Evolutionary conservation across 2,888 invertebrate species (phyloP), one percentile per base, ranked within the genome.

Genomic region (Aphrophora alni): DNA sequence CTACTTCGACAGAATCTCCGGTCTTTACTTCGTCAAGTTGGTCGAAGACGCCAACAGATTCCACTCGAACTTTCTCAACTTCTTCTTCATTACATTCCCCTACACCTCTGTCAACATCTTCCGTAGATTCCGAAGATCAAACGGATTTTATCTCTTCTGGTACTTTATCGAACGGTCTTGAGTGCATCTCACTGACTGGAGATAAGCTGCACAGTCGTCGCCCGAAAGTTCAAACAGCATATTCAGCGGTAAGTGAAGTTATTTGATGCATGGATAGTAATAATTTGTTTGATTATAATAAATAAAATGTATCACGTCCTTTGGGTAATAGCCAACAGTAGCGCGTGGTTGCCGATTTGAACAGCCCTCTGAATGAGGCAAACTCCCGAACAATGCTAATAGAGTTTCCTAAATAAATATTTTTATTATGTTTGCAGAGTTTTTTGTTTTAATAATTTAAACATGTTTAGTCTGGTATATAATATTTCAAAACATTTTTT

Each of bases 1-100:
- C 78, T 0, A 79, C 78, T 0, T 73, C 78, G 38, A 74, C 78
- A 7, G 78, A 79, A 69, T 79, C 78, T 25, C 78, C 78, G 14
- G 38, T 79, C 25, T 79, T 79, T 68, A 79, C 78, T 33, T 78
- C 74, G 14, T 81, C 81, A 44, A 73, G 71, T 75, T 78, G 77
- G 75, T 59, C 59, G 1, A 73, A 74, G 51, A 72, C 72, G 25
- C 75, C 82, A 10, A 70, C 79, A 14, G 38, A 33, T 68, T 77
- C 75, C 2, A 38, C 70, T 21, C 38, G 75, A 10, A 75, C 80
- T 0, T 75, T 70, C 24, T 76, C 80, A 12, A 75, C 80, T 17
- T 72, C 80, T 14, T 74, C 78, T 26, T 76, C 76, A 17, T 71
- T 75, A 51, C 80, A 75, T 71, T 76, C 80, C 75, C 80, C 80